Base-by-base conservation (phyloP, 1,140 invertebrate species). In the Apis laboriosa region DNA sequence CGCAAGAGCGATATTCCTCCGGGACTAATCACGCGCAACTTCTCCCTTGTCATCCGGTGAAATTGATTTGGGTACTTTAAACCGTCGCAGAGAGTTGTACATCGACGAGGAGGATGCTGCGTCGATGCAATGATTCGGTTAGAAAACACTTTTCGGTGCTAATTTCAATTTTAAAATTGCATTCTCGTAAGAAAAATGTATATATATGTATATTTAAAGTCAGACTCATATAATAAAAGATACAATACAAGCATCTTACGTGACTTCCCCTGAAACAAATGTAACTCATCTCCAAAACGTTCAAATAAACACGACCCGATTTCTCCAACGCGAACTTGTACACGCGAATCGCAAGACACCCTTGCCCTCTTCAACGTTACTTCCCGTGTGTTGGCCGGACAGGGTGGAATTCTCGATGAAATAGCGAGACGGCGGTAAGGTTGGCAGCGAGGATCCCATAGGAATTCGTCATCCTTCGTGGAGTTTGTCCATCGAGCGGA, bases 401-500 rank as follows among this genome's bases (percentile, higher is more conserved):
- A 56, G 56, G 24, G 43, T 28, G 19, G 68, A 86, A 73, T 82
- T 79, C 67, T 64, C 80, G 80, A 60, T 84, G 89, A 88, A 88
- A 90, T 86, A 86, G 79, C 80, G 84, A 79, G 78, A 61, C 83
- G 87, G 66, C 83, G 80, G 13, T 12, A 58, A 61, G 60, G 68
- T 72, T 74, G 77, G 58, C 49, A 51, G 34, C 34, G 70, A 55
- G 61, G 71, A 66, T n/a, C 86, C 84, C 90, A 77, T 77, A 86
- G 90, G 90, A 90, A 91, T 91, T 91, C 90, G 90, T 91, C 90
- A 91, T 91, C 77, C 87, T 88, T 79, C 83, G 64, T 63, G 73
- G 86, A 88, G 87, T 88, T 90, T 88, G 90, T 91, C 90, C 90
- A 91, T 90, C 83, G 90, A 85, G 83, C 78, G 84, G 61, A 86